These are phyloP conservation scores for Etheostoma nigrum DNA, from an alignment of 2,797 vertebrate genomes.

Conservation along the genomic window DNA sequence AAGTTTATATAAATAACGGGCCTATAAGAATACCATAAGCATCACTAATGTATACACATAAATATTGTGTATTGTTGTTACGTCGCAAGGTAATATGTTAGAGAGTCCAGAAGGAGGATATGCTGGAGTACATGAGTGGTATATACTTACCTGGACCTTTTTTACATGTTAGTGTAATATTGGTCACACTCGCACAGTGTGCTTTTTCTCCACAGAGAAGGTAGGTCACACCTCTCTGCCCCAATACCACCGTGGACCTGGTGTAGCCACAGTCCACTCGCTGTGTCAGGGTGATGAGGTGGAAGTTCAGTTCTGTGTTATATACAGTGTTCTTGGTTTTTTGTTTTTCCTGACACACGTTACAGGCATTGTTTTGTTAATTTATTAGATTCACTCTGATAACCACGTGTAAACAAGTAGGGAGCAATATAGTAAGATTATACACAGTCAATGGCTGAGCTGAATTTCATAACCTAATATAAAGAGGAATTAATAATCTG, in stretches of 20 bases:
- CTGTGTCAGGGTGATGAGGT: neutral
- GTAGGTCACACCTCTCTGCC: constrained; percentile 2
- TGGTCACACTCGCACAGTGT: neutral
- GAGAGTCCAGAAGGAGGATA: neutral
- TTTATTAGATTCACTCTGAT: neutral
- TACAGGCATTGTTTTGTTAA: neutral
- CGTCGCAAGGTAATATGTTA: neutral
- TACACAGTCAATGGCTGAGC: neutral
- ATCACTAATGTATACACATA: neutral
- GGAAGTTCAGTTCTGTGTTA: neutral
- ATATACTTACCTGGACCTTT: neutral
- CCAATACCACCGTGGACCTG: neutral
- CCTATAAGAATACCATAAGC: too few species aligned
- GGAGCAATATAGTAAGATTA: neutral
- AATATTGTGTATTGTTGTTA: neutral
- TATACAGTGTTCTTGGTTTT: neutral
- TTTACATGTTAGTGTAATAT: neutral
- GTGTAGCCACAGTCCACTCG: too few species aligned
- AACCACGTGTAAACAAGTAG: neutral
- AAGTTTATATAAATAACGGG: neutral
- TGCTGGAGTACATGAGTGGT: neutral
- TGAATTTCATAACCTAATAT: neutral
- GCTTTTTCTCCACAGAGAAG: neutral
- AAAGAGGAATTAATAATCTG: neutral
- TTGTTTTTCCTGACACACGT: neutral